phyloP scores from a whole-genome alignment of 2,797 vertebrate species.

The Tokudaia muenninki region DNA sequence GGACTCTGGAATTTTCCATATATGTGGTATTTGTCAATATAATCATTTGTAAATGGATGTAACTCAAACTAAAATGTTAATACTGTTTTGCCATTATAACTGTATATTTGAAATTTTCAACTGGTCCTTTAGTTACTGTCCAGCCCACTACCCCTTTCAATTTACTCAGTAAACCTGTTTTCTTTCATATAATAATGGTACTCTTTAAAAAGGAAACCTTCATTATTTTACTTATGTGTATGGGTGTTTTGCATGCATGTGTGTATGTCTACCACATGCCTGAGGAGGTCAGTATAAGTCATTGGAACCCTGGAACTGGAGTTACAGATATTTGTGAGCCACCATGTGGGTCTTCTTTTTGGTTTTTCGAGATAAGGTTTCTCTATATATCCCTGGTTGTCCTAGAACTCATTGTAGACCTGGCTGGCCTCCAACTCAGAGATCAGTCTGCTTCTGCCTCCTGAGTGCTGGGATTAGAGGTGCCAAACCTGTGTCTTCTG shows the following conservation, averaged over 20 bases:
- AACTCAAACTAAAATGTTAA: slow-evolving; percentile 43
- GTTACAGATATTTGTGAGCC: background rate
- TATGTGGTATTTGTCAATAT: slow-evolving; percentile 49
- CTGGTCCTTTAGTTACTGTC: background rate
- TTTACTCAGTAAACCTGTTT: background rate
- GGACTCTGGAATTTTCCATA: slow-evolving; percentile 40
- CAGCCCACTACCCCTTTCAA: background rate
- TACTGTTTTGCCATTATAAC: background rate
- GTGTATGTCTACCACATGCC: background rate
- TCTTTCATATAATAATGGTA: background rate
- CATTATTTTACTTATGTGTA: background rate
- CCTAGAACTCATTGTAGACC: background rate
- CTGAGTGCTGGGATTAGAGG: background rate
- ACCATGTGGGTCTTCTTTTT: background rate
- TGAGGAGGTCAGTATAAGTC: background rate
- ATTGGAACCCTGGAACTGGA: background rate
- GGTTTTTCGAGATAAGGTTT: background rate
- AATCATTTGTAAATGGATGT: slow-evolving; percentile 49
- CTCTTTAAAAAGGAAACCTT: background rate
- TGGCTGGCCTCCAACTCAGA: background rate
- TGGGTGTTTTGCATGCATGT: background rate
- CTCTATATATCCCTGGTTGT: background rate
- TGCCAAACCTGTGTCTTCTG: background rate
- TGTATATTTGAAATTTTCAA: slow-evolving; percentile 52
- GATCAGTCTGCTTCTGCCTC: background rate